Conservation (phyloP, 2,888 invertebrate species). For the Drosophila algonquin region DNA sequence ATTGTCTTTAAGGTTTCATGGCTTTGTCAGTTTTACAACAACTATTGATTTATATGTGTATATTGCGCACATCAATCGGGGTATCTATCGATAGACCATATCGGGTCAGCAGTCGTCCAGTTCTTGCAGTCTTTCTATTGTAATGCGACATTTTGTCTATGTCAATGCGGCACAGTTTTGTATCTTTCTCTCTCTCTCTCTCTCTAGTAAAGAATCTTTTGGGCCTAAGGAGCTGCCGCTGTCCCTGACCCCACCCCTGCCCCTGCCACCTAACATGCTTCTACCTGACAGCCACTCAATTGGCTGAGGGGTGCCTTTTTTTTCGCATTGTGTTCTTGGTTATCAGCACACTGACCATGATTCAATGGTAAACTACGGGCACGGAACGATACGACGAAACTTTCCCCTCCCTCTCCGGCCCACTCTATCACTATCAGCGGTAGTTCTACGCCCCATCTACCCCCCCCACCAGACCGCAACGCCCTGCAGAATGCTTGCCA, state of each 20-base stretch:
- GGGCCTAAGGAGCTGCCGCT: constrained; percentile 14
- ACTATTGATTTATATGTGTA: constrained; percentile 16
- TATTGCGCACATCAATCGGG: constrained; percentile 22
- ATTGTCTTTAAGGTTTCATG: not conserved
- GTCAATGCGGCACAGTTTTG: constrained; percentile 55
- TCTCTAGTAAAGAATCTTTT: not conserved
- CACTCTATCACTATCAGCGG: constrained; percentile 2
- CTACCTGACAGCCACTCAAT: constrained; percentile 14
- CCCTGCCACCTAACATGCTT: not conserved
- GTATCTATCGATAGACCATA: not conserved
- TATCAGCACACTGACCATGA: constrained; percentile 15
- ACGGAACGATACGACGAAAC: constrained; percentile 1
- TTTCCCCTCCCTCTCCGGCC: not conserved
- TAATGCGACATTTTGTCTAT: constrained; percentile 59
- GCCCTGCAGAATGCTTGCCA: not conserved
- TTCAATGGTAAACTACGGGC: constrained; percentile 24
- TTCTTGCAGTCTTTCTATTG: constrained; percentile 9
- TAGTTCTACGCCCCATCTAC: not conserved
- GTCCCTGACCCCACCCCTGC: not conserved
- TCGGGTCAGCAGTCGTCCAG: not conserved
- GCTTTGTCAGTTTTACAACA: constrained; percentile 2
- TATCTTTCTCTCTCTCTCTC: not conserved
- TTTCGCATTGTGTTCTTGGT: constrained; percentile 3
- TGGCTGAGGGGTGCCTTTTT: not conserved
- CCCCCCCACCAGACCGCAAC: not conserved